These are phyloP conservation scores for Aotus griseimembra DNA, from an alignment of 2,797 vertebrate species.

Conservation along the genomic window DNA sequence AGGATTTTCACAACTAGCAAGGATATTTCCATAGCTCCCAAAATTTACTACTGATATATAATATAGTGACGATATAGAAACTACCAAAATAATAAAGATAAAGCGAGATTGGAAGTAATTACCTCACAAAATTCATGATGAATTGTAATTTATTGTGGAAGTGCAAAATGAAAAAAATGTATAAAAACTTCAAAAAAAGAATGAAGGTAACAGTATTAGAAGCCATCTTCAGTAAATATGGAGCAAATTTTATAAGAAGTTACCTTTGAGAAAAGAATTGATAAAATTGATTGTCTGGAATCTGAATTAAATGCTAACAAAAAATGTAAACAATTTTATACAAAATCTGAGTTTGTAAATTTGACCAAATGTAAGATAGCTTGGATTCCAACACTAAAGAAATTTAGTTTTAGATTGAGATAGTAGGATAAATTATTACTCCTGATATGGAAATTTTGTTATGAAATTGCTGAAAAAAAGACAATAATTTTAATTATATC, in stretches of 20 bases:
- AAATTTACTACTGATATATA: background rate
- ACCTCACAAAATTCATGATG: background rate
- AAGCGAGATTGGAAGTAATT: background rate
- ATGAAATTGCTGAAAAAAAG: background rate
- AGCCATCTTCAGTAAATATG: background rate
- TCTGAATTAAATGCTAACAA: background rate
- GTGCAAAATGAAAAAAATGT: background rate
- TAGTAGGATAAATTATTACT: background rate
- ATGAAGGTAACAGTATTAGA: background rate
- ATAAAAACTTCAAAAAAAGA: background rate
- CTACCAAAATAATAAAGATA: background rate
- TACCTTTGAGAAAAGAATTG: background rate
- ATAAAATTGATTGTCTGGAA: background rate
- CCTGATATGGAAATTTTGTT: background rate
- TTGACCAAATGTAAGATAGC: background rate
- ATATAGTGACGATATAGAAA: background rate
- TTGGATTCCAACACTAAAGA: background rate
- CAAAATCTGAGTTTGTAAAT: background rate
- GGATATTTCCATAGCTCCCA: background rate
- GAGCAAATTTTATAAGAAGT: background rate
- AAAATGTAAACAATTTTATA: background rate
- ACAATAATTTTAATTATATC: background rate
- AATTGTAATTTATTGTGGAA: background rate
- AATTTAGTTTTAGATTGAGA: background rate
- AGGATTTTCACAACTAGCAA: background rate